Evolutionary conservation across 92 coral and sea anemone species (phyloP), one percentile per base, ranked within the genome.

Genomic region (Porites rus): DNA sequence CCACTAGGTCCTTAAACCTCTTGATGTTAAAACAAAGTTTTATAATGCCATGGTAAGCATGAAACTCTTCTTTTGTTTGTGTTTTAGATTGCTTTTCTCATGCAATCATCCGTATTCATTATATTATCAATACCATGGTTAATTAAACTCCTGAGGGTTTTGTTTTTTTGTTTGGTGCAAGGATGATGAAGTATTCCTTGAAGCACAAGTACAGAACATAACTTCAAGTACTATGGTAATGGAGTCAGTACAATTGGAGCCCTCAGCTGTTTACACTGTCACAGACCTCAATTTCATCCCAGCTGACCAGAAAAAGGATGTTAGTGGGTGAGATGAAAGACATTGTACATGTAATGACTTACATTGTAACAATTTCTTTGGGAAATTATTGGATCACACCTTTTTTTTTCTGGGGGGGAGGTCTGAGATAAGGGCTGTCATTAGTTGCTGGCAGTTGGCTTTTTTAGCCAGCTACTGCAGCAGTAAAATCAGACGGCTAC

Each of bases 131-230:
- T 38, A 38, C 46, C 46, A 38, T 4, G 46, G 46, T 38, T 38
- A 38, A 38, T 38, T 38, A 38, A 3, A 38, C 46, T 38, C 46
- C 6, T 38, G 46, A 4, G 46, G 46, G 46, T 38, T n/a, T 25
- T 24, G 76, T 19, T 3, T 21, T 51, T 25, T 78, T 70, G 31
- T 12, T 12, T 76, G 17, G 31, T 68, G 9, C 11, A 66, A 97
- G 99, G 94, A 95, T 88, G 98, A 97, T 84, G 91, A 87, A 72
- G 93, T 95, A 77, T 97, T 93, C 77, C 88, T 97, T 73, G 99
- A 97, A 78, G 98, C 98, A 17, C 99, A 97, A 90, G 99, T 97
- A 11, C 99, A 97, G 86, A 97, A 97, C 86, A 97, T 97, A 81
- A 97, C 99, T 16, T 85, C 98, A 12, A 93, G 95, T 83, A 96